Conservation (phyloP, 1,140 invertebrate genomes). For the Brachionus manjavacas region DNA sequence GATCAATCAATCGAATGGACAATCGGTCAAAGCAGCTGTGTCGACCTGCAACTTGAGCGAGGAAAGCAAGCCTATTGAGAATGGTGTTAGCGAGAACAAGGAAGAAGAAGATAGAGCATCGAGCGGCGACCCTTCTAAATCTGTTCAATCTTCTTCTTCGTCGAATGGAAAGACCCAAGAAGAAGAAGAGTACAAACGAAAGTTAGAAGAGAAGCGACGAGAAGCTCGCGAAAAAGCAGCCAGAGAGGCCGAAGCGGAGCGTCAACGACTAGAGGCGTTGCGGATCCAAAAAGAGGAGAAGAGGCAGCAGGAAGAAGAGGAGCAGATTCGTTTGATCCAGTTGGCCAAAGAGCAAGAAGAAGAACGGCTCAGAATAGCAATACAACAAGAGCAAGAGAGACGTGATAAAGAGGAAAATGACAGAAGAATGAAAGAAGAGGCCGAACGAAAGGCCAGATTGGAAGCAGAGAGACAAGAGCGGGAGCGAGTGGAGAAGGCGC, state of each 20-base stretch:
- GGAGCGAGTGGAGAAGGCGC: neutral
- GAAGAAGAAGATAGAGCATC: neutral
- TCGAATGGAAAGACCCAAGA: neutral
- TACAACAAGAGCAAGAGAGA: slow-evolving; percentile 17
- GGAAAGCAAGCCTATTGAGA: neutral
- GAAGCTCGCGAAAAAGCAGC: slow-evolving; percentile 36
- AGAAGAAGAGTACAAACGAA: slow-evolving; percentile 41
- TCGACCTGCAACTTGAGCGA: neutral
- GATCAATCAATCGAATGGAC: neutral
- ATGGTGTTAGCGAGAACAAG: neutral
- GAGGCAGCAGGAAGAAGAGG: slow-evolving; percentile 13
- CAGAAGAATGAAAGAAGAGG: slow-evolving; percentile 24
- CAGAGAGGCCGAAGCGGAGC: slow-evolving; percentile 2
- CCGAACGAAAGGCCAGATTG: slow-evolving; percentile 7
- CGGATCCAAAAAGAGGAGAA: slow-evolving; percentile 23
- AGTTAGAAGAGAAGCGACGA: slow-evolving; percentile 40
- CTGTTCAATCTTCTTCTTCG: slow-evolving; percentile 31
- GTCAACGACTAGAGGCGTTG: neutral
- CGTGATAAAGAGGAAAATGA: slow-evolving; percentile 18
- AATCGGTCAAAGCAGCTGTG: neutral
- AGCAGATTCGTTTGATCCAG: neutral
- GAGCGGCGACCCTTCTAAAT: neutral
- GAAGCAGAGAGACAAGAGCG: neutral
- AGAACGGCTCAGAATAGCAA: slow-evolving; percentile 3
- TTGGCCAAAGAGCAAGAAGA: slow-evolving; percentile 28